A percentile compares a stretch with the other conserved stretches of the same genome.
Conservation (phyloP, 2,797 vertebrate species). For the Pangasius sanitwongsei region DNA sequence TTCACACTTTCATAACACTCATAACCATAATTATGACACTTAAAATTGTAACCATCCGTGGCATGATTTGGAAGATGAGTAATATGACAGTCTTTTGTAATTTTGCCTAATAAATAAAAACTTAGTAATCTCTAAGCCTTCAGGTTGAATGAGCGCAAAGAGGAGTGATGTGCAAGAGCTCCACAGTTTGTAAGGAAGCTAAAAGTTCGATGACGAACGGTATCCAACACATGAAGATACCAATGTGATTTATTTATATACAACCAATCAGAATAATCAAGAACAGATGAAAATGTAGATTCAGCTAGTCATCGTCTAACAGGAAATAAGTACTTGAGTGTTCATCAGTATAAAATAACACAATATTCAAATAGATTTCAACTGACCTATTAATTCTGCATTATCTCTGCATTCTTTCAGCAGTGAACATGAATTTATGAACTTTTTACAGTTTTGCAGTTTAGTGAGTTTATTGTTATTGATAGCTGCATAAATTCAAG, state of each 20-base stretch:
- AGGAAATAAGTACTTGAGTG: neutral
- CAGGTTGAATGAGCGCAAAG: neutral
- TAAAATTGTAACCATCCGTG: neutral
- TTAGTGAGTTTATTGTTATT: neutral
- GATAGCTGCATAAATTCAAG: neutral
- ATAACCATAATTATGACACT: neutral
- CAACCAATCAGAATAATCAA: neutral
- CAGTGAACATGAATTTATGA: neutral
- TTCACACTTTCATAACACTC: neutral
- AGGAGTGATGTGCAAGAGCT: neutral
- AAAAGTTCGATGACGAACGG: neutral
- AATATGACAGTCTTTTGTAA: neutral
- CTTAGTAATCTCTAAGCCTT: neutral
- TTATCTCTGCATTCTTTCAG: neutral
- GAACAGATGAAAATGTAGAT: slow-evolving; percentile 1
- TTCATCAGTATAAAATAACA: neutral
- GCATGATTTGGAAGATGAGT: neutral
- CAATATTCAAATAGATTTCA: neutral
- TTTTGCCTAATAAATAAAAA: neutral
- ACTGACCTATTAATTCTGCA: neutral
- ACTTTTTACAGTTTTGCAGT: neutral
- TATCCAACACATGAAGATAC: neutral
- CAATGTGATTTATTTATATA: neutral
- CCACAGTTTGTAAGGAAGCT: neutral
- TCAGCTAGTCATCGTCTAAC: neutral